Conservation (phyloP, 1,140 invertebrate genomes). For the Lanistes nyassanus region DNA sequence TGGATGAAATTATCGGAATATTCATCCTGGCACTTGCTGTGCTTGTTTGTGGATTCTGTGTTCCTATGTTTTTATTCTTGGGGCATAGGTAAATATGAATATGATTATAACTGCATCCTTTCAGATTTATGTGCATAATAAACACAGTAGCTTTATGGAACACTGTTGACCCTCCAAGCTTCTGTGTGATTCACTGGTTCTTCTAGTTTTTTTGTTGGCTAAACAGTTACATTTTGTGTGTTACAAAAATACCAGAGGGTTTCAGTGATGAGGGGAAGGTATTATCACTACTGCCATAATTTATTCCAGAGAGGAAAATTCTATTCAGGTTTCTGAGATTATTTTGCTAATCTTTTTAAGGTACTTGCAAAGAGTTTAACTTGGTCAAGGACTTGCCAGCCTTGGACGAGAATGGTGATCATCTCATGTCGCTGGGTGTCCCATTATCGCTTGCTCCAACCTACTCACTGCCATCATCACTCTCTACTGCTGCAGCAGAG, state of each 20-base stretch:
- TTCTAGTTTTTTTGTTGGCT: no score
- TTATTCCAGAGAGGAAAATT: background rate
- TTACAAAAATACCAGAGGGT: background rate
- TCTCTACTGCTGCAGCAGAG: background rate
- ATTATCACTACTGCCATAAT: background rate
- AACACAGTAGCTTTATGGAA: no score
- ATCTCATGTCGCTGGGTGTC: no score
- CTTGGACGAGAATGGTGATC: background rate
- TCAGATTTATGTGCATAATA: no score
- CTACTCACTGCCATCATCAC: constrained; percentile 10
- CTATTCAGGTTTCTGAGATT: background rate
- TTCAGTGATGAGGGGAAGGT: background rate
- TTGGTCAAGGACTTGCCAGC: constrained; percentile 9
- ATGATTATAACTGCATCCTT: no score
- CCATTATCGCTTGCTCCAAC: background rate
- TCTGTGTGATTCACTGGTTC: no score
- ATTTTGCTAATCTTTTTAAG: background rate
- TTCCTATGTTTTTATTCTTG: no score
- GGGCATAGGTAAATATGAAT: no score
- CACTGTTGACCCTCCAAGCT: no score
- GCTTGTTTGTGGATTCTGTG: no score
- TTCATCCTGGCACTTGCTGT: no score
- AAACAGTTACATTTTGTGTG: background rate
- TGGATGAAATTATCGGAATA: no score
- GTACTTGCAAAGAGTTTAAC: background rate